Evolutionary conservation across 64 coral and sea anemone genomes (phyloP), one percentile per base, ranked within the genome.

Genomic region (Montipora capricornis): DNA sequence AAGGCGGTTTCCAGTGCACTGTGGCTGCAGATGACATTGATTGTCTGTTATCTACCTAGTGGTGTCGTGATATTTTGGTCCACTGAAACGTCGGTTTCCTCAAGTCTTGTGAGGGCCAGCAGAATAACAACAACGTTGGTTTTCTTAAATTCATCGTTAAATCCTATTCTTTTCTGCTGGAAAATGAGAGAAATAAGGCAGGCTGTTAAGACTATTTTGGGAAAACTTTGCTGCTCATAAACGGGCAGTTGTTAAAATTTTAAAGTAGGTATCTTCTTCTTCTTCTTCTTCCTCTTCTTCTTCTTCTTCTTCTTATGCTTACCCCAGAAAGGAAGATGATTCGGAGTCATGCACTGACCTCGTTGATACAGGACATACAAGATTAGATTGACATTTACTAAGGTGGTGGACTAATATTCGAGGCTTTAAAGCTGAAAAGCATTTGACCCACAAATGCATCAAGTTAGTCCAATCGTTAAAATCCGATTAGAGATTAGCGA

Each of bases 141-240:
- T 60, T 81, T 58, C 49, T 80, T 80, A 22, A 80, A 80, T 50
- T 80, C 77, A 19, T 80, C 77, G 3, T 53, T 80, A 5, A 81
- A 81, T 7, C 79, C 79, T 19, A 26, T 81, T 61, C 79, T 81
- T 81, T 81, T 59, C 52, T 81, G 52, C 9, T 81, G 79, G 79
- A 81, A 50, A 16, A 81, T 81, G 1, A 59, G 2, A 26, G 50
- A 57, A 59, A 7, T 81, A 59, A 60, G 79, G 12, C 6, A 81
- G 12, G 51, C 20, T 8, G 50, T 81, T 6, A 81, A 81, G 20
- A 55, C 3, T n/a, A 5, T 19, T 11, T 3, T 81, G 19, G 11
- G 6, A 2, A n/a, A 81, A 59, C 2, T 81, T 24, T n/a, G 52
- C 45, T 48, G 47, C 49, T 50, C 13, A 4, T 64, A 11, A 64